Evolutionary conservation across 2,797 vertebrate genomes (phyloP), one percentile per base, ranked within the genome.

Genomic region (Melanotaenia trifasciata): DNA sequence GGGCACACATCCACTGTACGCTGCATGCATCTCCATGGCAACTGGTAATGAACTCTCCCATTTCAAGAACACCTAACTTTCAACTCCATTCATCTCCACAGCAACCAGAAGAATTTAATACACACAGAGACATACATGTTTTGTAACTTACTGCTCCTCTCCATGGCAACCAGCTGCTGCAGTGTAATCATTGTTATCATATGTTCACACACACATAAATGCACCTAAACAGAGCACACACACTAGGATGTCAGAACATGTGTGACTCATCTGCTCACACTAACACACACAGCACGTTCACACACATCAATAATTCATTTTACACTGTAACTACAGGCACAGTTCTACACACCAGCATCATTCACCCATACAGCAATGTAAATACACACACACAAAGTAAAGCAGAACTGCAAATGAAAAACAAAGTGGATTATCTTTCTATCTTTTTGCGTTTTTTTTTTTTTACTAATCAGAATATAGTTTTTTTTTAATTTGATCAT

Each of bases 1-100:
- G 97, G 97, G 4, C 97, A 98, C 88, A 98, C 97, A 40, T 98
- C 97, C 85, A 98, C 97, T 0, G 97, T 98, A 70, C 97, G 97
- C 32, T 98, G 97, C 87, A 96, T 98, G 96, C 96, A 97, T 63
- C 96, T 98, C 70, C 96, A 98, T 3, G 96, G 96, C 75, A 96
- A 97, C 90, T 94, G 97, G 97, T 98, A 75, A 85, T 1, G 2
- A 22, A 18, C 68, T 2, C 33, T 12, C 64, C 6, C 12, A 30
- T 12, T 13, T 36, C 24, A 1, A 3, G 58, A 74, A 70, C 71
- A 53, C 35, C 45, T 54, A 4, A 54, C 38, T 33, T 43, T 69
- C 35, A 50, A 40, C 58, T 65, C 35, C 59, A 43, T 26, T 43
- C 0, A 30, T 77, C 51, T 58, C 60, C 67, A 45, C 71, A 64